Percentiles rank a stretch among this genome's conserved stretches.
phyloP scores from a whole-genome alignment of 2,113 vertebrate species.

The Cairina moschata region DNA sequence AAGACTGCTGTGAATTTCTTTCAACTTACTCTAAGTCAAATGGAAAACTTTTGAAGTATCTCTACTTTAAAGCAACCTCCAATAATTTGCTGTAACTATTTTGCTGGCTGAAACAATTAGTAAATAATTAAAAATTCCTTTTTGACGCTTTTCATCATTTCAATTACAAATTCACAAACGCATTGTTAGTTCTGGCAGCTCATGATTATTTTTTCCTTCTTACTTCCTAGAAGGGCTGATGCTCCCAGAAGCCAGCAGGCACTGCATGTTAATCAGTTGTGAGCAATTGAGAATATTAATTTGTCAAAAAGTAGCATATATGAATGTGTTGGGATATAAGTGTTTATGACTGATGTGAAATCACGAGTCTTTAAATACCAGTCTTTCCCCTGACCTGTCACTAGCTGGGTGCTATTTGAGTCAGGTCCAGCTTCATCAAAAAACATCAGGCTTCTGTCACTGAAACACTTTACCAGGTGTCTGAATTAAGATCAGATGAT shows the following conservation, averaged over 20 bases:
- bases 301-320: neutral
- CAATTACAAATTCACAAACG: slow-evolving; percentile 45
- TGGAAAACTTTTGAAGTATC: neutral
- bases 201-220: neutral
- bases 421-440: neutral
- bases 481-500: neutral
- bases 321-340: neutral
- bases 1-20: slow-evolving; percentile 2
- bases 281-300: neutral
- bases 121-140: slow-evolving; percentile 58
- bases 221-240: neutral
- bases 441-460: neutral
- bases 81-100: slow-evolving; percentile 42
- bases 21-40: neutral
- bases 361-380: rapidly evolving
- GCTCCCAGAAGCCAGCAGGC: neutral
- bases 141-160: slow-evolving; percentile 12
- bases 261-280: slow-evolving; percentile 17
- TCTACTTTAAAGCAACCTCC: neutral
- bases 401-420: neutral
- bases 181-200: slow-evolving; percentile 43
- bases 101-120: slow-evolving; percentile 47
- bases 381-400: neutral
- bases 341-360: neutral
- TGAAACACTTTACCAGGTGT: neutral